Percentiles rank a stretch among this genome's conserved stretches.
phyloP scores from a whole-genome alignment of 1,140 invertebrate genomes.

The honey bee (Apis mellifera) region DNA sequence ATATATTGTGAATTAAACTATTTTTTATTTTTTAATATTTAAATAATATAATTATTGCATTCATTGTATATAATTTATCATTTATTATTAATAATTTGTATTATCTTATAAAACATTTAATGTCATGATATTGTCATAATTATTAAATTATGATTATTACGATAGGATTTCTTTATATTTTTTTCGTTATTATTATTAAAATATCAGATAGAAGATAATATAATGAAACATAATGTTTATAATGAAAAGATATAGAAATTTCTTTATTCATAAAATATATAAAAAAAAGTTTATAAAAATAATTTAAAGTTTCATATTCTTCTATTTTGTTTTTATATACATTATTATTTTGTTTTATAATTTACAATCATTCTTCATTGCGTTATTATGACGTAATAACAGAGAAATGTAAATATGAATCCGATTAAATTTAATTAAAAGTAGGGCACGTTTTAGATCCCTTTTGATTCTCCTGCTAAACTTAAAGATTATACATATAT shows the following conservation, averaged over 20 bases:
- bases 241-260: neutral
- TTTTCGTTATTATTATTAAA: too few relatives aligned
- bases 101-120: too few relatives aligned
- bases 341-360: too few relatives aligned
- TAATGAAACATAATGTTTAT: neutral
- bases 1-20: neutral
- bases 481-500: conserved; percentile 53
- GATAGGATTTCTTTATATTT: too few relatives aligned
- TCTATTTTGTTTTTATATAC: neutral
- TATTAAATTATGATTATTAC: too few relatives aligned
- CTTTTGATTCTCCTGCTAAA: conserved; percentile 49
- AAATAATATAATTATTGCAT: too few relatives aligned
- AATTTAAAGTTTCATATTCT: neutral
- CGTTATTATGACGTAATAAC: neutral
- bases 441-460: conserved; percentile 42
- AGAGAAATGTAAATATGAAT: conserved; percentile 31
- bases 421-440: conserved; percentile 38
- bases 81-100: too few relatives aligned
- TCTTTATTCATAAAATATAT: neutral
- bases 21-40: neutral
- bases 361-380: neutral
- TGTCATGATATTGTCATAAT: too few relatives aligned
- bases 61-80: too few relatives aligned
- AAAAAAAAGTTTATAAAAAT: neutral
- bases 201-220: too few relatives aligned